Evolutionary conservation across 92 coral and sea anemone genomes (phyloP), one percentile per base, ranked within the genome.

Genomic region (Porites evermanni): DNA sequence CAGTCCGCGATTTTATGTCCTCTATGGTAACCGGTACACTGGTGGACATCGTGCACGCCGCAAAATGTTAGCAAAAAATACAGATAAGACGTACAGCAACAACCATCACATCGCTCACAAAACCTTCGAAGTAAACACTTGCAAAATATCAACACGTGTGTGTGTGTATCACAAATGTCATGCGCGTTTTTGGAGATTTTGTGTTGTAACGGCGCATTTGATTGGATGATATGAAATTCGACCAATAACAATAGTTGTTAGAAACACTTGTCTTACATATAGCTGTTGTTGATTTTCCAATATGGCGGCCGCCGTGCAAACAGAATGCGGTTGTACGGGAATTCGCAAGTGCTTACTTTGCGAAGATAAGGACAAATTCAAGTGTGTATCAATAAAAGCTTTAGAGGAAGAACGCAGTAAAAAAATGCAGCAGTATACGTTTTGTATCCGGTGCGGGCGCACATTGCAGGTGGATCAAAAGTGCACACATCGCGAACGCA

Each of bases 341-440:
- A 85, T 91, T 53, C 87, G 99, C 51, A 89, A 94, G 77, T 97
- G 99, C 84, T 90, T 95, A 82, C 82, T 91, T 24, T 97, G 99
- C 86, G 96, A 97, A 79, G 63, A 84, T 20, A 70, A 89, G 20
- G 66, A 16, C 54, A 69, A 26, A 44, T 59, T 52, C 3, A 84
- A 69, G 26, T 18, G 59, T 38, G n/a, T 44, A 12, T 11, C 84
- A 10, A 66, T 52, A 65, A 83, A 65, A 23, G 14, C 67, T 7
- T 38, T 67, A 13, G 24, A 63, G 18, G 81, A 88, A 19, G 74
- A 72, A 67, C 64, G 18, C 29, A 69, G 52, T 44, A 72, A 47
- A 72, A 78, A 64, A 10, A 29, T 79, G 0, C 24, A 60, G 54
- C 76, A 80, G 24, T 93, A 78, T 74, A 86, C 68, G 13, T 86